phyloP scores from a whole-genome alignment of 2,888 invertebrate species.

The Acrocyrtus sp. region DNA sequence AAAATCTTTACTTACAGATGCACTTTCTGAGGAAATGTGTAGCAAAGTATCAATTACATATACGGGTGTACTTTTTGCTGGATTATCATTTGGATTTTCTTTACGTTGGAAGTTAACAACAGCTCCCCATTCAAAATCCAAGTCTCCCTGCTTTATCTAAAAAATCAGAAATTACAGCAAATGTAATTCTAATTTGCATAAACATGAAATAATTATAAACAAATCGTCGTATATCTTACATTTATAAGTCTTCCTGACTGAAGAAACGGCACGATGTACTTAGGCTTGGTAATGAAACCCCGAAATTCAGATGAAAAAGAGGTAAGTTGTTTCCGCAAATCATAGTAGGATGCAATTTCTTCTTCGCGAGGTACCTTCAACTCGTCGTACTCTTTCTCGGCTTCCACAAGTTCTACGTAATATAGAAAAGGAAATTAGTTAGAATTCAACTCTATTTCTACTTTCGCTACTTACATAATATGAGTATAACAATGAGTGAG shows the following conservation, averaged over 20 bases:
- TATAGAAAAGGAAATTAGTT: constrained; percentile 59
- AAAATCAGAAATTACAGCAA: too few relatives aligned
- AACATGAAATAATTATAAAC: neutral
- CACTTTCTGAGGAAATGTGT: constrained; percentile 70
- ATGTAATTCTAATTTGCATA: constrained; percentile 9
- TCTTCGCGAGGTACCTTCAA: constrained; percentile 79
- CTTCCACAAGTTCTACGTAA: constrained; percentile 75
- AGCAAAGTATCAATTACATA: constrained; percentile 87
- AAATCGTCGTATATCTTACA: too few relatives aligned
- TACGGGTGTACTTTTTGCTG: constrained; percentile 56
- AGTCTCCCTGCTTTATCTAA: constrained; percentile 83
- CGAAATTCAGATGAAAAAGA: constrained; percentile 79
- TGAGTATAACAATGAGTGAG: too few relatives aligned
- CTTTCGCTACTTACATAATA: neutral
- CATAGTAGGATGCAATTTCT: constrained; percentile 83
- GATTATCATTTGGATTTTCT: constrained; percentile 64
- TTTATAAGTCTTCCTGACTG: constrained; percentile 94
- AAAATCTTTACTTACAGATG: constrained; percentile 31
- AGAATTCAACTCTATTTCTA: too few relatives aligned
- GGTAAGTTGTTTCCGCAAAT: constrained; percentile 83
- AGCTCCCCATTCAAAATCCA: constrained; percentile 97
- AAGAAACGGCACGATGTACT: constrained; percentile 88
- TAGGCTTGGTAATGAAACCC: constrained; percentile 82
- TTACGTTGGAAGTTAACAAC: constrained; percentile 91
- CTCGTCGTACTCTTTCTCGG: constrained; percentile 74